phyloP scores from a whole-genome alignment of 2,888 invertebrate species.

The Stenolophus ochropezus region DNA sequence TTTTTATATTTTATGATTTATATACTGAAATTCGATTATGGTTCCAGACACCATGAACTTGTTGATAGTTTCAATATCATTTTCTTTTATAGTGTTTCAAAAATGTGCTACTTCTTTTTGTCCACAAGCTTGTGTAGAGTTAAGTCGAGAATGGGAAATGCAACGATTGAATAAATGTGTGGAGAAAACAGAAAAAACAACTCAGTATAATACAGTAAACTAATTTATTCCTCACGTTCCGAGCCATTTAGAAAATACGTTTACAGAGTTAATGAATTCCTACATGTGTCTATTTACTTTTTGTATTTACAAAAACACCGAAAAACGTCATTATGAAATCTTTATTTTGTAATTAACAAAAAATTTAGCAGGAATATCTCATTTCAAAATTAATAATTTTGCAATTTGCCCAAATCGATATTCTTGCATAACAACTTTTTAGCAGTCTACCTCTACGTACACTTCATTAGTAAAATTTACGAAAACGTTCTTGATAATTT shows the following conservation, averaged over 20 bases:
- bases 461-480: too few relatives aligned
- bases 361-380: neutral
- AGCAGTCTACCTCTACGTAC: too few relatives aligned
- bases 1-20: too few relatives aligned
- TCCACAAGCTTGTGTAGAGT: neutral
- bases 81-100: neutral
- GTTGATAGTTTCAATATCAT: conserved; percentile 1
- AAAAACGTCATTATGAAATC: neutral
- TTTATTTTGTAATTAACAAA: neutral
- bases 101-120: neutral
- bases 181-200: neutral
- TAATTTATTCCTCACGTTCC: neutral
- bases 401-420: neutral
- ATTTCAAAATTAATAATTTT: neutral
- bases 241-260: conserved; percentile 9
- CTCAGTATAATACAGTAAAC: neutral
- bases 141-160: neutral
- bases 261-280: neutral
- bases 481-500: too few relatives aligned
- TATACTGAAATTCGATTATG: too few relatives aligned
- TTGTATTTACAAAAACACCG: neutral
- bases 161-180: neutral
- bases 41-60: neutral
- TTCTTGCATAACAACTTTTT: neutral
- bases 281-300: neutral